Base-by-base conservation (phyloP, 2,113 vertebrate species). In the Hippocampus barbouri region DNA sequence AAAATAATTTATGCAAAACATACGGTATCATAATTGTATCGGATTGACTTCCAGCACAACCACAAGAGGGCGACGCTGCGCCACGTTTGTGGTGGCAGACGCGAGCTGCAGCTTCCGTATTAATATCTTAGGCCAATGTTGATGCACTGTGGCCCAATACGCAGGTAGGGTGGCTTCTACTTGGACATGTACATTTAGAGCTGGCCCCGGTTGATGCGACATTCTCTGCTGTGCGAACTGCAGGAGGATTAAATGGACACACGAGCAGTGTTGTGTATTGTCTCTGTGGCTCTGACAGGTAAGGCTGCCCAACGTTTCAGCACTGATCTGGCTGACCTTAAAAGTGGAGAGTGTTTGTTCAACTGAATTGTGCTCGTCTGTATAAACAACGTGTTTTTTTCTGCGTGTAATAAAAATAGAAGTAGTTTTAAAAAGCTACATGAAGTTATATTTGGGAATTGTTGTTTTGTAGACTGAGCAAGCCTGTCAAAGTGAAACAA, bases 211-310 rank as follows among this genome's bases (percentile, higher is more conserved):
- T 3, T 25, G 30, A 11, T 66, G 18, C 59, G 10, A 6, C 61
- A 56, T 60, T 11, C 12, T 60, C 56, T 25, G n/a, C 51, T 49
- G 18, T 59, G 15, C 14, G 27, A 3, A 1, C 21, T 34, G 40
- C 56, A 62, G 8, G 18, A 23, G 62, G 34, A 53, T 1, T 18
- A 60, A 25, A 83, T 87, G 83, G 75, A 72, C 18, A 20, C 56
- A 6, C 30, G 83, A 3, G 3, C 20, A 49, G 66, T 80, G 18
- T 49, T 85, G 18, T 78, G 25, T 12, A 0, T 73, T 0, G 0
- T 77, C 20, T 25, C 18, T 38, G 73, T 41, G 25, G 21, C 41
- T 47, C 77, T 77, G 16, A 68, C 73, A 72, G 86, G 83, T 87
- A 84, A 67, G 74, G 41, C 15, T 25, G 8, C 27, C 16, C 0